These are phyloP conservation scores for Spodoptera littoralis DNA, from an alignment of 2,888 invertebrate species.

Conservation along the genomic window DNA sequence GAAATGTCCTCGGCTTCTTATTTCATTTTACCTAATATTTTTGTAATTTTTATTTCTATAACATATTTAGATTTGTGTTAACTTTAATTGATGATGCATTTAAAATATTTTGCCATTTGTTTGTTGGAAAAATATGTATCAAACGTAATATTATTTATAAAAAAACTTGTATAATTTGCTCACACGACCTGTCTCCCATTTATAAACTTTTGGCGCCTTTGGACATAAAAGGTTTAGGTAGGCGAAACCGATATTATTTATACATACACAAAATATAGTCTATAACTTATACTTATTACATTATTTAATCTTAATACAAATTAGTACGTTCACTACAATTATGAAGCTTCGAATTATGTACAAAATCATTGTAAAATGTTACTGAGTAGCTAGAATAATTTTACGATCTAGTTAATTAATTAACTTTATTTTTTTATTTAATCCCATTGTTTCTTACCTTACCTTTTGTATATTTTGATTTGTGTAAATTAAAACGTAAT, in stretches of 20 bases:
- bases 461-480: slow-evolving; percentile 58
- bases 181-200: slow-evolving; percentile 9
- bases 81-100: slow-evolving; percentile 18
- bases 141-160: slow-evolving; percentile 26
- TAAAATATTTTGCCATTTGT: slow-evolving; percentile 9
- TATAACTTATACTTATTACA: slow-evolving; percentile 37
- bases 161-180: slow-evolving; percentile 8
- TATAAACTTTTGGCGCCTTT: neutral
- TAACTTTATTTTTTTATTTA: slow-evolving; percentile 34
- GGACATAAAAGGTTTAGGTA: slow-evolving; percentile 2
- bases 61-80: neutral
- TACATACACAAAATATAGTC: slow-evolving; percentile 28
- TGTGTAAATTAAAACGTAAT: slow-evolving; percentile 42
- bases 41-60: neutral
- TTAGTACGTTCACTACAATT: slow-evolving; percentile 64
- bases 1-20: slow-evolving; percentile 33
- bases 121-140: slow-evolving; percentile 12
- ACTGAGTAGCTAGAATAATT: slow-evolving; percentile 83
- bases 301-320: slow-evolving; percentile 51
- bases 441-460: slow-evolving; percentile 43
- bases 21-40: neutral
- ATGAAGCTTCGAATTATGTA: slow-evolving; percentile 83
- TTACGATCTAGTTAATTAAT: slow-evolving; percentile 58
- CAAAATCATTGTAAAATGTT: slow-evolving; percentile 80
- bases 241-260: slow-evolving; percentile 3